Evolutionary conservation across 2,888 invertebrate genomes (phyloP), one percentile per base, ranked within the genome.

Genomic region (Apodemia zela): DNA sequence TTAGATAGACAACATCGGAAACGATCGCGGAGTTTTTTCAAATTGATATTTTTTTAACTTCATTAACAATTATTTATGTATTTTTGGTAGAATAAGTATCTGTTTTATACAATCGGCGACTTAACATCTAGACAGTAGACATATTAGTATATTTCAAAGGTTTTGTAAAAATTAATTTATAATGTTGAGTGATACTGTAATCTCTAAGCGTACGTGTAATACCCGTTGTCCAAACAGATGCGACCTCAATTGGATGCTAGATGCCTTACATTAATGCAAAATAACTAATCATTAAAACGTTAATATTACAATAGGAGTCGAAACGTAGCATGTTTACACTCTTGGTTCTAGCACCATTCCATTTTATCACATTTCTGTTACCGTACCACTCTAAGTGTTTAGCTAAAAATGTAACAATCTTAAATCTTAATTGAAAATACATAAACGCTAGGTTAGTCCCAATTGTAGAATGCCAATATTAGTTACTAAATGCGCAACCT

Each of bases 281-380:
- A 73, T 83, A 89, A 89, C 89, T 90, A 89, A 90, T 83, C 79
- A 82, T 85, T 84, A 87, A 87, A 89, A 84, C 81, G 87, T 85
- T 87, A 84, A 86, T 84, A 87, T 84, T 87, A 89, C 81, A 87
- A 85, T 90, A 91, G 89, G 87, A 91, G 91, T 89, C 89, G 89
- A 90, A 90, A 89, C 90, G 89, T 88, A 89, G 89, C 91, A 90
- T 88, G 88, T 89, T 88, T 86, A 89, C 91, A 91, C 90, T 88
- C 89, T 86, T 89, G 91, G 88, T 91, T 90, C 90, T 92, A 92
- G 92, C 92, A 92, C 92, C 92, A 92, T 92, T 88, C 92, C 92
- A 84, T 91, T 92, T 90, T 92, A 92, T 92, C 92, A 92, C 92
- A 92, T 88, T 90, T 92, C 92, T 84, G 92, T 92, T 92, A 92